Evolutionary conservation across 1,140 invertebrate genomes (phyloP), one percentile per base, ranked within the genome.

Genomic region (Heliconius himera): DNA sequence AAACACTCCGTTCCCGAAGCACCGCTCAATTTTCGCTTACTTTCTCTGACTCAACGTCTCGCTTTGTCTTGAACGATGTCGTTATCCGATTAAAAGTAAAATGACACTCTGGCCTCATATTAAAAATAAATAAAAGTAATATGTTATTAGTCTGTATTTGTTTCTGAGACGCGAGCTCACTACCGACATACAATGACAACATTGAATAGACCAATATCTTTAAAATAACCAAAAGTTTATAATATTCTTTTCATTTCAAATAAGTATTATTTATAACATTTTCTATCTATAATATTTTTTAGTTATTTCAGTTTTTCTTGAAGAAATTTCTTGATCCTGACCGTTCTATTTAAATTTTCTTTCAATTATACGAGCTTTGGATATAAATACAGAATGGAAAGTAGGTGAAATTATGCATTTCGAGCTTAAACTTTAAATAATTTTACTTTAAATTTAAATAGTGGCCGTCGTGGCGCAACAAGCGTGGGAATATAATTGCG

Each of bases 331-430:
- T 66, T 66, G 26, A 66, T 66, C 60, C 60, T 66, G 13, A 66
- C 60, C 60, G 9, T 66, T 66, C 26, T 66, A 66, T 66, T 66
- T 66, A 66, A 66, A 66, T 66, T 66, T 66, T 66, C 60, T 66
- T 66, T 66, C 60, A 29, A 66, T 66, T 66, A 66, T 66, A 66
- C 60, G 22, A 3, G 26, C 60, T 66, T 66, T 66, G 26, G 60
- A 26, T 66, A 29, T 66, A 66, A 66, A 66, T 66, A 66, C 60
- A 22, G 60, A 66, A 66, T 29, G 60, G 60, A 66, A 51, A 60
- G 54, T 60, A 60, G 54, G 54, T 60, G 54, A 11, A 66, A 66
- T 66, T 66, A 66, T 66, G 60, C 60, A 66, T 13, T 66, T 26
- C 16, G 20, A 26, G 60, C 22, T 16, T 16, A 16, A 66, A 66